Conservation (phyloP, 35 echinoderm and acorn worm species). For the Ptychodera flava region DNA sequence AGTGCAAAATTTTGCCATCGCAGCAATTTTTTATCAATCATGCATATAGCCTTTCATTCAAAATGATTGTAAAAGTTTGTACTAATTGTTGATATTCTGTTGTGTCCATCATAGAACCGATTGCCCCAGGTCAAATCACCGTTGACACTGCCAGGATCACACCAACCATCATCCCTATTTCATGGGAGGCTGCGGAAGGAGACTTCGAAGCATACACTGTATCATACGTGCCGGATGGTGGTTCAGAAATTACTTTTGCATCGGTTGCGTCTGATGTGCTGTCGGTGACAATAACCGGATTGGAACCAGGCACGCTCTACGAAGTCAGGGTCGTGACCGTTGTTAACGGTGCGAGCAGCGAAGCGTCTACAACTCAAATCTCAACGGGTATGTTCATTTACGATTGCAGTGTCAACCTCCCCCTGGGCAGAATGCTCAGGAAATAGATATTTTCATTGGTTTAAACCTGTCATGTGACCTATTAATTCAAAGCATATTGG, state of each 20-base stretch:
- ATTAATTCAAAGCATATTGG: too few species aligned
- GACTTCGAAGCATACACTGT: constrained; percentile 17
- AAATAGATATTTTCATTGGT: too few species aligned
- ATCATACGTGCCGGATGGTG: neutral
- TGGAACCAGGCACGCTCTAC: neutral
- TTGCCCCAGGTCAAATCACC: neutral
- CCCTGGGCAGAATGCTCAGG: too few species aligned
- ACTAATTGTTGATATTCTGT: too few species aligned
- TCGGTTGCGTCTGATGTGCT: neutral
- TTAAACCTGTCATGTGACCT: too few species aligned
- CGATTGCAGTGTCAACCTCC: too few species aligned
- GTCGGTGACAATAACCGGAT: constrained; percentile 1
- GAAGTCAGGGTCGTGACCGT: constrained; percentile 1
- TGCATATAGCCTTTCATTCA: too few species aligned
- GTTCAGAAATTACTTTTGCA: neutral
- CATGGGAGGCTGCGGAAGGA: constrained; percentile 11
- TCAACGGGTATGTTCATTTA: constrained; percentile 23
- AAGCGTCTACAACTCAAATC: neutral
- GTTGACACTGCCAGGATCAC: constrained; percentile 3
- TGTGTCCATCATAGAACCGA: constrained; percentile 32
- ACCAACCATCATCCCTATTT: constrained; percentile 28
- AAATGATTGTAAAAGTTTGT: too few species aligned
- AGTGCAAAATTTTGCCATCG: too few species aligned
- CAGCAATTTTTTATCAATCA: too few species aligned
- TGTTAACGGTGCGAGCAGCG: constrained; percentile 5